Conservation (phyloP, 2,888 invertebrate genomes). For the Rugalucina vietnamica region DNA sequence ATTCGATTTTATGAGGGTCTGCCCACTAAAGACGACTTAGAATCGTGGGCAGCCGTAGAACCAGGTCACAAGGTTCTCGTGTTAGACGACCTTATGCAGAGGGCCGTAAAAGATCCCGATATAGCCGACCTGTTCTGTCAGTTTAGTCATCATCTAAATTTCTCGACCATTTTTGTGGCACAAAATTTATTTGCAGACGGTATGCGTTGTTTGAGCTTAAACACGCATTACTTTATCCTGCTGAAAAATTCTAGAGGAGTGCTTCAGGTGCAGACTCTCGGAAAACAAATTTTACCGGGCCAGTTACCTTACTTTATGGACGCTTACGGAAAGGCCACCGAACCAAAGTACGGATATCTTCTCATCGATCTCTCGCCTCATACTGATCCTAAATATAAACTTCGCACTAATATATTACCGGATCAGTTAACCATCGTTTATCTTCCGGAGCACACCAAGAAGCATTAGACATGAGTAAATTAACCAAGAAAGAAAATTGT, state of each 20-base stretch:
- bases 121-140: conserved; percentile 48
- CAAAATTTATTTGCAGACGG: conserved; percentile 59
- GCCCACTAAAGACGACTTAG: conserved; percentile 51
- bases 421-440: conserved; percentile 41
- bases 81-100: conserved; percentile 55
- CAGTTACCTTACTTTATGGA: not conserved
- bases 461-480: conserved; percentile 11
- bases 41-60: conserved; percentile 47
- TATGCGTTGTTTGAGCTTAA: conserved; percentile 59
- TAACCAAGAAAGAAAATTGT: not conserved
- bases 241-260: conserved; percentile 44
- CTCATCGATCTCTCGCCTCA: conserved; percentile 39
- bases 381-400: conserved; percentile 27
- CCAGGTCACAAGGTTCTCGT: conserved; percentile 43
- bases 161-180: conserved; percentile 54
- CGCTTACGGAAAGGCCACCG: conserved; percentile 1
- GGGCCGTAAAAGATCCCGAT: conserved; percentile 49
- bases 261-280: not conserved
- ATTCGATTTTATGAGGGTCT: conserved; percentile 49
- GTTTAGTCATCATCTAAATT: conserved; percentile 53
- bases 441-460: conserved; percentile 19
- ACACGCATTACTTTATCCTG: conserved; percentile 59
- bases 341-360: conserved; percentile 27
- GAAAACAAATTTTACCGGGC: not conserved
- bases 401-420: conserved; percentile 44